Evolutionary conservation across 2,113 vertebrate genomes (phyloP), one percentile per base, ranked within the genome.

Genomic region (Pungitius pungitius): DNA sequence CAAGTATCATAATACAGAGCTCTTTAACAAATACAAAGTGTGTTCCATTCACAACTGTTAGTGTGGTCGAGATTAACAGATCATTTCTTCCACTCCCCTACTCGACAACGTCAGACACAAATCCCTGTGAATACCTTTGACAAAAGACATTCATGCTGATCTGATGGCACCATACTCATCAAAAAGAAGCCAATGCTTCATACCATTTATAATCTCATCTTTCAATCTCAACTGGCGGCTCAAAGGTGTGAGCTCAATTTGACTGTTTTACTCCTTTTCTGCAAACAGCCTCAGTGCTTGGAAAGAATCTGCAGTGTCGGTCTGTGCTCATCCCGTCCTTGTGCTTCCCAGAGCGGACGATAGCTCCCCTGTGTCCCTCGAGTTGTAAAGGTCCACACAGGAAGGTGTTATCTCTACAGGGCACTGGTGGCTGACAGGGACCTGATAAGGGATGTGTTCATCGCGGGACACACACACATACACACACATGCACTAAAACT

Each of bases 351-450:
- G 14, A 56, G 35, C n/a, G 3, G 35, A 43, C 30, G 45, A 67
- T 14, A 60, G 37, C 49, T 66, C 45, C 7, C 20, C 22, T 0
- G 8, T 74, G 66, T 65, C 30, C 42, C 51, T 57, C 43, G 58
- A 6, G 20, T 27, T 60, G 60, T 70, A 56, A 26, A 20, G n/a
- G 69, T 56, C 49, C 59, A 39, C 75, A 70, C 52, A 40, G 49
- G 22, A 37, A 8, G 65, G 85, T 83, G 85, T 90, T 92, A 94
- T 94, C 94, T 94, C 90, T 6, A 75, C 58, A 75, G 1, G 65
- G 20, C 30, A 80, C 85, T 88, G 30, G 68, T 77, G 60, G 37
- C 75, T 80, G 85, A 87, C 65, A 55, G 40, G 58, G 47, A 76
- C 69, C 75, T 79, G 85, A 90, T 88, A 84, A 89, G 70, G 57